Conservation (phyloP, 2,888 invertebrate genomes). For the Drosophila subquinaria region DNA sequence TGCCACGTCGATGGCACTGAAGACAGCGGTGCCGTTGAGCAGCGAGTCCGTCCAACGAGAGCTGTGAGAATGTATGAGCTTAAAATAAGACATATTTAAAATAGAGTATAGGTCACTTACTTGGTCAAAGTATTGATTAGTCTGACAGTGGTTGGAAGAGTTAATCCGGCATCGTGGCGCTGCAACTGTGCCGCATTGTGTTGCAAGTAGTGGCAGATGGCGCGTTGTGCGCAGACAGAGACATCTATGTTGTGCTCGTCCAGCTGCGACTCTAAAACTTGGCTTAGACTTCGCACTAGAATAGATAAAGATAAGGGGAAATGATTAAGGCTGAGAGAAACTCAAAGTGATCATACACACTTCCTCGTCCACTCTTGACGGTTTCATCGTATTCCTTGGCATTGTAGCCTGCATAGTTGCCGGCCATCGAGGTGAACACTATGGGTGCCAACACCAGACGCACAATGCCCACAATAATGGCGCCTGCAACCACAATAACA, state of each 20-base stretch:
- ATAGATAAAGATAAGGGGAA: neutral
- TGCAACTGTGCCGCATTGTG: constrained; percentile 77
- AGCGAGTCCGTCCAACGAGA: constrained; percentile 83
- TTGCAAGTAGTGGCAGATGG: constrained; percentile 87
- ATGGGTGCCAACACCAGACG: constrained; percentile 66
- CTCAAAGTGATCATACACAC: constrained; percentile 29
- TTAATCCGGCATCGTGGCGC: neutral
- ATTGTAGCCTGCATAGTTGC: constrained; percentile 23
- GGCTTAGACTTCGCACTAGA: constrained; percentile 71
- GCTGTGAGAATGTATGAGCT: constrained; percentile 50
- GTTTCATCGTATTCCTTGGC: constrained; percentile 26
- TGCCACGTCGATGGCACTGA: constrained; percentile 86
- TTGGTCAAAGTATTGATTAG: constrained; percentile 86
- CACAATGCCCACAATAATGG: constrained; percentile 74
- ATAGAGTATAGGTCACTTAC: constrained; percentile 64
- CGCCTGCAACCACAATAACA: constrained; percentile 86
- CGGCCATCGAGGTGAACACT: constrained; percentile 45
- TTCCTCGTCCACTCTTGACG: constrained; percentile 28
- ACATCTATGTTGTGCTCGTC: constrained; percentile 88
- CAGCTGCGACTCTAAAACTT: constrained; percentile 86
- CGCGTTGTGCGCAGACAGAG: constrained; percentile 88
- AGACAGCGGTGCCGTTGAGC: constrained; percentile 87
- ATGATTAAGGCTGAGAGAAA: neutral
- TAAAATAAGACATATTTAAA: neutral
- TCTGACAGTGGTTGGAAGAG: constrained; percentile 84